Conservation (phyloP, 2,888 invertebrate genomes). For the Aelia acuminata region DNA sequence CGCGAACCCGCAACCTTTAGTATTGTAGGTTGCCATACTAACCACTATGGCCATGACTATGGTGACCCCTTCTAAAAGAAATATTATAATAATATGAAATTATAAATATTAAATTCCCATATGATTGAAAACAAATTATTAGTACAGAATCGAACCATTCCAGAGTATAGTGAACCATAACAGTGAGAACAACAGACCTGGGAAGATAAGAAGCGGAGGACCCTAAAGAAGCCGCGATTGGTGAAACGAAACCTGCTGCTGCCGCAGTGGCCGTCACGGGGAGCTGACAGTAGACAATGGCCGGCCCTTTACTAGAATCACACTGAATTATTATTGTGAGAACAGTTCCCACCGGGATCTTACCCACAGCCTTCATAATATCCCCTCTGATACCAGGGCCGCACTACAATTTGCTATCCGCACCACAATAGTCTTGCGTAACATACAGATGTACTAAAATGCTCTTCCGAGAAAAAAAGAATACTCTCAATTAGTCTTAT, state of each 20-base stretch:
- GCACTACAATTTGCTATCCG: neutral
- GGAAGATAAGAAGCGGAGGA: neutral
- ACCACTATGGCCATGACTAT: too few relatives aligned
- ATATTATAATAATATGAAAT: too few relatives aligned
- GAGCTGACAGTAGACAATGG: neutral
- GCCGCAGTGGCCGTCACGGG: constrained; percentile 16
- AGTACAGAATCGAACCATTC: neutral
- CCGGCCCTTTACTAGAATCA: constrained; percentile 21
- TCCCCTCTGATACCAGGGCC: neutral
- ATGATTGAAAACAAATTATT: too few relatives aligned
- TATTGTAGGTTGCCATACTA: too few relatives aligned
- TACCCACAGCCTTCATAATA: neutral
- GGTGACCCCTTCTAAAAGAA: too few relatives aligned
- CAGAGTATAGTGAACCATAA: neutral
- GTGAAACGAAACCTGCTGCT: neutral
- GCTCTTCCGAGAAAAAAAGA: neutral
- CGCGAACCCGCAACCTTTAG: too few relatives aligned
- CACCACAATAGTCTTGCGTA: neutral
- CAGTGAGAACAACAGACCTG: neutral
- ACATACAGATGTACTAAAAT: neutral
- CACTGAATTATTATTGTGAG: constrained; percentile 35
- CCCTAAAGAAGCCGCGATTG: constrained; percentile 1
- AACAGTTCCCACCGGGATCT: constrained; percentile 4
- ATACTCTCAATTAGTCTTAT: too few relatives aligned
- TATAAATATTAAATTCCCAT: too few relatives aligned